Percentiles rank a stretch among this genome's conserved stretches.
phyloP scores from a whole-genome alignment of 1,140 invertebrate species.

The Gryon sp. region DNA sequence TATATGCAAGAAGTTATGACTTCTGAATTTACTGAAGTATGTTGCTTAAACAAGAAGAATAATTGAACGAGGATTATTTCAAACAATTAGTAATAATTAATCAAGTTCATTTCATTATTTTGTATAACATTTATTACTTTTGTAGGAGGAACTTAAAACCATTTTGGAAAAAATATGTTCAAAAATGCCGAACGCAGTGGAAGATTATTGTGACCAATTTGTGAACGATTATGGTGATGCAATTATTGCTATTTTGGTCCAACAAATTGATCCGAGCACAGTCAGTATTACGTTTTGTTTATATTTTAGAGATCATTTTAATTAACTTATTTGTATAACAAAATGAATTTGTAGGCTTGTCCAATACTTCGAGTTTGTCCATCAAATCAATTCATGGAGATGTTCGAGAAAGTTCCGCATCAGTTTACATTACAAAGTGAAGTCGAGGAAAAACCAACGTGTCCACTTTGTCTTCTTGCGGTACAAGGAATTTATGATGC shows the following conservation, averaged over 20 bases:
- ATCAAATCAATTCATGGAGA: slow-evolving; percentile 70
- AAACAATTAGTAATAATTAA: not conserved
- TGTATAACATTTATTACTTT: slow-evolving; percentile 48
- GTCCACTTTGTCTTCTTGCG: slow-evolving; percentile 90
- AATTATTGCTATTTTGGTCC: slow-evolving; percentile 87
- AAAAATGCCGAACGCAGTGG: slow-evolving; percentile 83
- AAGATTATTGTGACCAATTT: slow-evolving; percentile 86
- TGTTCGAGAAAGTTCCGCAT: slow-evolving; percentile 70
- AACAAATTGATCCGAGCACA: slow-evolving; percentile 88
- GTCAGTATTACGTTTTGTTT: slow-evolving; percentile 73
- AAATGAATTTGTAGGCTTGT: slow-evolving; percentile 83
- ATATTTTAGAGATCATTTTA: too few relatives aligned
- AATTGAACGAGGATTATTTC: not conserved
- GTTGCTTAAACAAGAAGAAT: slow-evolving; percentile 6
- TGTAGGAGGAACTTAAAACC: slow-evolving; percentile 84
- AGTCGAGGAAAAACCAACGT: slow-evolving; percentile 77
- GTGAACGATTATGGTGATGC: slow-evolving; percentile 87
- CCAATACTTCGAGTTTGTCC: slow-evolving; percentile 82
- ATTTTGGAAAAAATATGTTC: slow-evolving; percentile 85
- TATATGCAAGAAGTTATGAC: slow-evolving; percentile 87
- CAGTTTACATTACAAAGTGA: slow-evolving; percentile 80
- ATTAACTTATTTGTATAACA: too few relatives aligned
- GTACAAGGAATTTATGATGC: slow-evolving; percentile 85
- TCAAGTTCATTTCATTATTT: too few relatives aligned
- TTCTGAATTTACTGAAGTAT: slow-evolving; percentile 84